Evolutionary conservation across 1,140 invertebrate species (phyloP).

Genomic region (Drosophila kanapiae): DNA sequence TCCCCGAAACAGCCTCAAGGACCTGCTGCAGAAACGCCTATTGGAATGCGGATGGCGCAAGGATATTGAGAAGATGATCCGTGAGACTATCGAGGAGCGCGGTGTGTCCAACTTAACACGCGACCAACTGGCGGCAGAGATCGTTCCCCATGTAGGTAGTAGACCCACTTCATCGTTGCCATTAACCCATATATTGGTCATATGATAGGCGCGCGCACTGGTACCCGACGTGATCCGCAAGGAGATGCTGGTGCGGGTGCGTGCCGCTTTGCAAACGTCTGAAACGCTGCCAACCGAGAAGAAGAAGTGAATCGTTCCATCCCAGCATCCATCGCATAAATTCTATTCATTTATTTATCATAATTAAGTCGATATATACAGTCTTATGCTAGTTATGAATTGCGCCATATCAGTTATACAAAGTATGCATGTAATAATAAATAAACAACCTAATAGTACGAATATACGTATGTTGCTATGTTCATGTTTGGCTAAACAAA

Average conservation of each 20-base stretch:
- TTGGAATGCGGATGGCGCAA: constrained; percentile 96
- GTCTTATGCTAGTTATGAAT: constrained; percentile 61
- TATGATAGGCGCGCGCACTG: constrained; percentile 89
- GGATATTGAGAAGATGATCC: constrained; percentile 92
- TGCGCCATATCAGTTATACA: constrained; percentile 53
- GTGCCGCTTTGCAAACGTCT: constrained; percentile 32
- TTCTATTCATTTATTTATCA: constrained; percentile 62
- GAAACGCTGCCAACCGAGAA: not conserved
- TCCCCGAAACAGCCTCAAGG: constrained; percentile 87
- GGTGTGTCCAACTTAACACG: constrained; percentile 91
- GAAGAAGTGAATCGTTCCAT: constrained; percentile 6
- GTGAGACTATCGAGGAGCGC: constrained; percentile 91
- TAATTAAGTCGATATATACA: constrained; percentile 56
- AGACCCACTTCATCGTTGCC: no score
- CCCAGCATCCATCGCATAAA: constrained; percentile 34
- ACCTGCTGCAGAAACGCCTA: constrained; percentile 91
- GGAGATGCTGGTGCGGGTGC: constrained; percentile 90
- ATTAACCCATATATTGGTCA: not conserved
- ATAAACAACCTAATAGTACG: constrained; percentile 72
- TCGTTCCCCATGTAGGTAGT: constrained; percentile 87
- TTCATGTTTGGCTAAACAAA: constrained; percentile 71
- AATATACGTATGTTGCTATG: constrained; percentile 49
- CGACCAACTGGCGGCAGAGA: constrained; percentile 91
- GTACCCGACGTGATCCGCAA: constrained; percentile 96
- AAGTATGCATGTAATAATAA: constrained; percentile 75